Evolutionary conservation across 23 tunicate species (phyloP).

Genomic region (Aplidium turbinatum): DNA sequence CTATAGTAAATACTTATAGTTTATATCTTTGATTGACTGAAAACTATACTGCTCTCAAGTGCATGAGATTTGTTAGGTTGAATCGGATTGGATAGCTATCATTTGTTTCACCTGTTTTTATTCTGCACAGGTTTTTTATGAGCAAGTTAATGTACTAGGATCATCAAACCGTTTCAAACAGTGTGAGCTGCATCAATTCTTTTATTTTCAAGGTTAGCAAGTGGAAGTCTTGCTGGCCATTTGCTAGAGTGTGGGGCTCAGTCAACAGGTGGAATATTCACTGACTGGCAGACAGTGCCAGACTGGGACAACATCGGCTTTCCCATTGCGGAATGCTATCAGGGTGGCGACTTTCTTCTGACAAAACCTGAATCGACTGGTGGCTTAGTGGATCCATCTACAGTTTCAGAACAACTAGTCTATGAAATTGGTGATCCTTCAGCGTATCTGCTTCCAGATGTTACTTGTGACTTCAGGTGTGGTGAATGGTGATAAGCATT

Average conservation of each 20-base stretch:
- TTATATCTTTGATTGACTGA: too few relatives aligned
- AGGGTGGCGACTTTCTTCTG: slow-evolving; percentile 69
- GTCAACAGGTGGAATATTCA: slow-evolving; percentile 90
- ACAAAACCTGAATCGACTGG: slow-evolving; percentile 88
- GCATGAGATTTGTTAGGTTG: neutral
- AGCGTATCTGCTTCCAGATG: slow-evolving; percentile 85
- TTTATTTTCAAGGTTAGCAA: slow-evolving; percentile 69
- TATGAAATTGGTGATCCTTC: slow-evolving; percentile 95
- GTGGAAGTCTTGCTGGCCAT: slow-evolving; percentile 94
- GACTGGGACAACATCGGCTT: slow-evolving; percentile 94
- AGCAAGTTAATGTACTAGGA: too few relatives aligned
- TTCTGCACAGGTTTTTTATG: too few relatives aligned
- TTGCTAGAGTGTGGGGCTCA: slow-evolving; percentile 97
- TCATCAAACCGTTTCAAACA: too few relatives aligned
- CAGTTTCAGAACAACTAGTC: slow-evolving; percentile 91
- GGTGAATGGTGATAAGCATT: too few relatives aligned
- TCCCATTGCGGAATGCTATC: slow-evolving; percentile 82
- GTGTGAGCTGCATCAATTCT: too few relatives aligned
- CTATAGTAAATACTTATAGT: too few relatives aligned
- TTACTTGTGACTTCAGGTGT: slow-evolving; percentile 72
- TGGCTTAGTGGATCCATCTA: slow-evolving; percentile 73
- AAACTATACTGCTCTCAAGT: too few relatives aligned
- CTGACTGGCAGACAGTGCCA: slow-evolving; percentile 85
- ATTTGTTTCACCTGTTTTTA: too few relatives aligned
- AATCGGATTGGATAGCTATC: neutral